These are phyloP conservation scores for Tholera decimalis DNA, from an alignment of 2,888 invertebrate genomes.

Conservation along the genomic window DNA sequence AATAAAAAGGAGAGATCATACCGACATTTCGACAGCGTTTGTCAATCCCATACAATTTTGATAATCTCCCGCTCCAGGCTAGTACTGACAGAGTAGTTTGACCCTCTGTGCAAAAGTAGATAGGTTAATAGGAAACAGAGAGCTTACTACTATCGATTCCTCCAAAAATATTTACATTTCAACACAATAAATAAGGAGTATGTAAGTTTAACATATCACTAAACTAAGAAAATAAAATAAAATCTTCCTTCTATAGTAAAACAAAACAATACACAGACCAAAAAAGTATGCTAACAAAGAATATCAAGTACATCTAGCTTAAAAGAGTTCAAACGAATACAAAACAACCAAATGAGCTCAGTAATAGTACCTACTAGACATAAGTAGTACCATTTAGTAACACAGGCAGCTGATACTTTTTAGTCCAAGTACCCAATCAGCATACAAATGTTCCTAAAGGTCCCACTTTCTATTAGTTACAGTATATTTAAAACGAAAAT, in stretches of 20 bases:
- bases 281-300: conserved; percentile 19
- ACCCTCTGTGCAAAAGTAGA: no score
- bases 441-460: conserved; percentile 39
- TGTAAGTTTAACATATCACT: not conserved
- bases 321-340: conserved; percentile 45
- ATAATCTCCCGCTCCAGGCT: no score
- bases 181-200: not conserved
- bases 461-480: conserved; percentile 50
- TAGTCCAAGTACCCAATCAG: conserved; percentile 42
- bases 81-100: no score
- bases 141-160: not conserved
- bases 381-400: conserved; percentile 47
- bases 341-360: conserved; percentile 34
- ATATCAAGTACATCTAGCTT: conserved; percentile 33
- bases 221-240: no score
- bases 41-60: no score
- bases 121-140: not conserved
- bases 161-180: not conserved
- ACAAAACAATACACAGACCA: not conserved
- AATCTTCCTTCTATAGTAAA: no score
- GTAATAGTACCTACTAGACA: conserved; percentile 47
- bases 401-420: conserved; percentile 52
- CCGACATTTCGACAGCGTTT: no score
- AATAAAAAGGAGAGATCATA: no score
- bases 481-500: conserved; percentile 53